A percentile compares a stretch with the other conserved stretches of the same genome.
These are phyloP conservation scores for Papilio helenus DNA, from an alignment of 1,140 invertebrate species.

Conservation along the genomic window DNA sequence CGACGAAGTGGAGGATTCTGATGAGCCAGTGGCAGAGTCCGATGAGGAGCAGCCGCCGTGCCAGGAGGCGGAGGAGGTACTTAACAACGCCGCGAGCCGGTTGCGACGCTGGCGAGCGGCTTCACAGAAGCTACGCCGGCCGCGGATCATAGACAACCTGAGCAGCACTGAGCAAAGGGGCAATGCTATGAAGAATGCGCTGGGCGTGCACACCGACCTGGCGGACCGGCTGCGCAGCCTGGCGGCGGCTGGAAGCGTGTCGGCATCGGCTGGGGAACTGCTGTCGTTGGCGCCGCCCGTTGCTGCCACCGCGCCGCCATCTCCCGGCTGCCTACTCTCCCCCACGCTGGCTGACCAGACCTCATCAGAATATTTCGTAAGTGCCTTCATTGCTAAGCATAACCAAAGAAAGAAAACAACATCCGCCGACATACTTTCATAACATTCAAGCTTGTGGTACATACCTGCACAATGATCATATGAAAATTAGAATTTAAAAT, in stretches of 20 bases:
- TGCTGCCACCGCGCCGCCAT: slow-evolving; percentile 76
- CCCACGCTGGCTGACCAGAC: slow-evolving; percentile 74
- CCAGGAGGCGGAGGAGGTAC: slow-evolving; percentile 70
- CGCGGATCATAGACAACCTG: slow-evolving; percentile 75
- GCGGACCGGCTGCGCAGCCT: slow-evolving; percentile 79
- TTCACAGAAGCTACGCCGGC: slow-evolving; percentile 67
- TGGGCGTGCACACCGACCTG: slow-evolving; percentile 70
- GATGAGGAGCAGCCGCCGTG: slow-evolving; percentile 63
- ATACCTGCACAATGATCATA: too few species aligned
- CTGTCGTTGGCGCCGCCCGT: slow-evolving; percentile 80
- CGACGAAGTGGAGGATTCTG: slow-evolving; percentile 63
- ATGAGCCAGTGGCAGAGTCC: slow-evolving; percentile 56
- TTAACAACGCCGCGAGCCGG: slow-evolving; percentile 76
- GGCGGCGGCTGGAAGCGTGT: slow-evolving; percentile 81
- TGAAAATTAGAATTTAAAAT: too few species aligned
- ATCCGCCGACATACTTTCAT: not conserved
- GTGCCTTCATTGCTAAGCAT: slow-evolving; percentile 44
- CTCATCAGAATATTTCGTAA: slow-evolving; percentile 76
- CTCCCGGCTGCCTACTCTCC: slow-evolving; percentile 72
- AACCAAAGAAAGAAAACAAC: slow-evolving; percentile 4
- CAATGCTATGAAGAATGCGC: slow-evolving; percentile 56
- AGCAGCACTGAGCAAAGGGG: slow-evolving; percentile 66
- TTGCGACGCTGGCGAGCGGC: slow-evolving; percentile 73
- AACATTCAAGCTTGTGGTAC: not conserved
- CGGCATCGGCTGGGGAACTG: slow-evolving; percentile 78